Percentiles rank a stretch among this genome's conserved stretches.
phyloP scores from a whole-genome alignment of 1,140 invertebrate species.

The Diabrotica undecimpunctata region DNA sequence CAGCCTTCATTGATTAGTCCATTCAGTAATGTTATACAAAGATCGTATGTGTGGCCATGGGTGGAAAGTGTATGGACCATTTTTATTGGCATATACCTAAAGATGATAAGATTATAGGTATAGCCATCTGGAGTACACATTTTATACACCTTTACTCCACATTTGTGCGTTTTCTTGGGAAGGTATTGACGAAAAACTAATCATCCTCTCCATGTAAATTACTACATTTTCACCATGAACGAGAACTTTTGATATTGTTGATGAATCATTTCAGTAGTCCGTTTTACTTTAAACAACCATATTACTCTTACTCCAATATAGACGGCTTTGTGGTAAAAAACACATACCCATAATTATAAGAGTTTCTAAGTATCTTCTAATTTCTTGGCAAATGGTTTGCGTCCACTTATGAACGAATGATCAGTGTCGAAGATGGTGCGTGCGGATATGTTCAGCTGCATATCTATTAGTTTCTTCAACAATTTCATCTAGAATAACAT shows the following conservation, averaged over 20 bases:
- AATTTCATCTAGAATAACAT: too few relatives aligned
- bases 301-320: too few relatives aligned
- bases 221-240: conserved; percentile 42
- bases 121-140: conserved; percentile 37
- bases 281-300: background rate
- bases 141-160: conserved; percentile 44
- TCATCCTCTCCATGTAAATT: conserved; percentile 38
- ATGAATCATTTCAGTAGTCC: background rate
- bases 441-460: too few relatives aligned
- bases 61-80: background rate
- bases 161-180: conserved; percentile 17
- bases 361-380: too few relatives aligned
- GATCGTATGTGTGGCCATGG: background rate
- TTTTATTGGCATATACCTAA: conserved; percentile 41
- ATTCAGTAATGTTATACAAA: too few relatives aligned
- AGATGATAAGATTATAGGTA: conserved; percentile 37
- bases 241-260: conserved; percentile 8
- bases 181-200: conserved; percentile 17
- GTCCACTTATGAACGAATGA: too few relatives aligned
- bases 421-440: too few relatives aligned
- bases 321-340: too few relatives aligned
- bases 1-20: too few relatives aligned
- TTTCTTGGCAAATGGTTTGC: too few relatives aligned
- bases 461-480: too few relatives aligned
- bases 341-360: too few relatives aligned